phyloP scores from a whole-genome alignment of 2,113 vertebrate genomes.

The Nettapus auritus region DNA sequence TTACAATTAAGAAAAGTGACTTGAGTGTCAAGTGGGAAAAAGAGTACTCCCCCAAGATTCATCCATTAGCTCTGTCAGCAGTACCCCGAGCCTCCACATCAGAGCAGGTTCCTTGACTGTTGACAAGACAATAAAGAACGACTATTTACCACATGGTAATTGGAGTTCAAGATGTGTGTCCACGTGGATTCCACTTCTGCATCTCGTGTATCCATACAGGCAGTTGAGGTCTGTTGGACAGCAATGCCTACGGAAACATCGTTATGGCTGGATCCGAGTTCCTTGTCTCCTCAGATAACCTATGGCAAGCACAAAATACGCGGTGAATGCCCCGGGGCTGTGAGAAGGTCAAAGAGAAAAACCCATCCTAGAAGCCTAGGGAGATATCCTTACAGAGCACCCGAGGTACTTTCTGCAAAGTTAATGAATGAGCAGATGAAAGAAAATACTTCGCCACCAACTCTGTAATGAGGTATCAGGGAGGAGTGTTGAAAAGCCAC shows the following conservation, averaged over 20 bases:
- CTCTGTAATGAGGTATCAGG: constrained; percentile 40
- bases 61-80: constrained; percentile 59
- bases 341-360: constrained; percentile 34
- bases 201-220: background rate
- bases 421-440: constrained; percentile 46
- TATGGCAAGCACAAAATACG: background rate
- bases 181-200: constrained; percentile 37
- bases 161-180: constrained; percentile 63
- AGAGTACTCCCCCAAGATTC: constrained; percentile 39
- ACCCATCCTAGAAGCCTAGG: background rate
- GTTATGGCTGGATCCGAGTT: background rate
- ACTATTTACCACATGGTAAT: constrained; percentile 49
- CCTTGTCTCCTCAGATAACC: background rate
- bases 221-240: background rate
- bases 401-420: background rate
- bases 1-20: constrained; percentile 58
- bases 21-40: constrained; percentile 53
- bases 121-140: constrained; percentile 61
- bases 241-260: background rate
- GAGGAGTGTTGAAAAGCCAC: constrained; percentile 36
- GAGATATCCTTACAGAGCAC: background rate
- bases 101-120: constrained; percentile 47
- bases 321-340: background rate
- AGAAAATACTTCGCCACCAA: constrained; percentile 41
- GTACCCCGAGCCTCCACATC: constrained; percentile 33